Percentiles rank a stretch among this genome's conserved stretches.
phyloP scores from a whole-genome alignment of 2,888 invertebrate species.

The Ochlodes sylvanus region DNA sequence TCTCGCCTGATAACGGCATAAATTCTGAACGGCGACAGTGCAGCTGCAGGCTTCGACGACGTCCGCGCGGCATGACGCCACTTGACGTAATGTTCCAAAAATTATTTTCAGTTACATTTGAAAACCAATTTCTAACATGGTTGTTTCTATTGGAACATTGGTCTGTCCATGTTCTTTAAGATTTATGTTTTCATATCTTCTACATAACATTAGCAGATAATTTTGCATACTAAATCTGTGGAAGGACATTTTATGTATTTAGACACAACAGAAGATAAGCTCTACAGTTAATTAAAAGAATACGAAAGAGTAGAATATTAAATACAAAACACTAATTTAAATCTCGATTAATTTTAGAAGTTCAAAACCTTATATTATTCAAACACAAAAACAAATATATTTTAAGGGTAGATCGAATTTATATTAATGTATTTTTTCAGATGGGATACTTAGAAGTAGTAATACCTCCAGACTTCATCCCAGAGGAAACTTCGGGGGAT shows the following conservation, averaged over 20 bases:
- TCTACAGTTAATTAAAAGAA: too few species aligned
- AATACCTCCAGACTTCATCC: constrained; percentile 95
- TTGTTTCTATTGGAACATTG: constrained; percentile 5
- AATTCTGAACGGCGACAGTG: constrained; percentile 76
- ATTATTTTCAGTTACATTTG: constrained; percentile 42
- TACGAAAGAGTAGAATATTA: too few species aligned
- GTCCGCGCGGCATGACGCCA: constrained; percentile 75
- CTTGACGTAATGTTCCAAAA: constrained; percentile 62
- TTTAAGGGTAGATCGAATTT: background rate
- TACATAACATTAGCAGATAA: background rate
- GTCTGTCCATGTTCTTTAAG: background rate
- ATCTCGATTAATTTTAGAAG: too few species aligned
- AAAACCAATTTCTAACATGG: constrained; percentile 8
- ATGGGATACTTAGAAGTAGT: constrained; percentile 94
- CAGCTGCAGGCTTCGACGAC: constrained; percentile 70
- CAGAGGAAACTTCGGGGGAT: constrained; percentile 95
- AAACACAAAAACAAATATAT: background rate
- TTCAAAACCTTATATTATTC: too few species aligned
- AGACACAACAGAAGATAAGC: too few species aligned
- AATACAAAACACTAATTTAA: too few species aligned
- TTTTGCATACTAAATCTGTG: background rate
- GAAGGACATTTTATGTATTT: too few species aligned
- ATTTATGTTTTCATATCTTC: background rate
- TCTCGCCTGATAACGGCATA: constrained; percentile 80
- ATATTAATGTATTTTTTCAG: constrained; percentile 72